Percentiles rank a stretch among this genome's conserved stretches.
Conservation (phyloP, 2,797 vertebrate species). For the Syncerus caffer region DNA sequence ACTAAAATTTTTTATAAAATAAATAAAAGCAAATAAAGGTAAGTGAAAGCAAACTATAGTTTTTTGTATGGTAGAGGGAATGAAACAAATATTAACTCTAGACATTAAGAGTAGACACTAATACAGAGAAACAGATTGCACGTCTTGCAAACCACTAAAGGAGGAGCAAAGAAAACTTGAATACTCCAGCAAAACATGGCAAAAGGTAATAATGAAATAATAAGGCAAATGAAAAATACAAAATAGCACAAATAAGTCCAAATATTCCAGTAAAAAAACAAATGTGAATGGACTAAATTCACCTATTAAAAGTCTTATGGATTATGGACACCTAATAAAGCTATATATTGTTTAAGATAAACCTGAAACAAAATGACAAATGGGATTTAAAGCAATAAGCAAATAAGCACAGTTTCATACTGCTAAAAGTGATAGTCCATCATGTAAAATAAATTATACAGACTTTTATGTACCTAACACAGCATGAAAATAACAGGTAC, state of each 20-base stretch:
- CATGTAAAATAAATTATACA: constrained; percentile 6
- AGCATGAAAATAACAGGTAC: neutral
- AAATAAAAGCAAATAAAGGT: constrained; percentile 12
- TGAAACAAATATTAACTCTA: neutral
- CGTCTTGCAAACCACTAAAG: neutral
- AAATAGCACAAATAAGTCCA: neutral
- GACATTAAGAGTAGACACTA: neutral
- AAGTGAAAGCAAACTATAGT: neutral
- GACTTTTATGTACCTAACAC: neutral
- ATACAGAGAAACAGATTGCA: neutral
- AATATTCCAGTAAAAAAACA: neutral
- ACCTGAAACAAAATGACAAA: neutral
- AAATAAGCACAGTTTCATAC: neutral
- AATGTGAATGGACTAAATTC: neutral
- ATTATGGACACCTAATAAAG: neutral
- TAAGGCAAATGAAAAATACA: neutral
- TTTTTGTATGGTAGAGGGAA: neutral
- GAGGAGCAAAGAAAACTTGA: neutral
- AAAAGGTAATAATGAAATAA: neutral
- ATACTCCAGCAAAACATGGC: neutral
- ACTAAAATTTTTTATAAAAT: neutral
- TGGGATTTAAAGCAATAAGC: neutral
- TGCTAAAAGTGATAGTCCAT: neutral
- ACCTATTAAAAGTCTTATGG: neutral
- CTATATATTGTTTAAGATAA: neutral